These are phyloP conservation scores for Scyliorhinus canicula DNA, from an alignment of 2,797 vertebrate species.

Conservation along the genomic window DNA sequence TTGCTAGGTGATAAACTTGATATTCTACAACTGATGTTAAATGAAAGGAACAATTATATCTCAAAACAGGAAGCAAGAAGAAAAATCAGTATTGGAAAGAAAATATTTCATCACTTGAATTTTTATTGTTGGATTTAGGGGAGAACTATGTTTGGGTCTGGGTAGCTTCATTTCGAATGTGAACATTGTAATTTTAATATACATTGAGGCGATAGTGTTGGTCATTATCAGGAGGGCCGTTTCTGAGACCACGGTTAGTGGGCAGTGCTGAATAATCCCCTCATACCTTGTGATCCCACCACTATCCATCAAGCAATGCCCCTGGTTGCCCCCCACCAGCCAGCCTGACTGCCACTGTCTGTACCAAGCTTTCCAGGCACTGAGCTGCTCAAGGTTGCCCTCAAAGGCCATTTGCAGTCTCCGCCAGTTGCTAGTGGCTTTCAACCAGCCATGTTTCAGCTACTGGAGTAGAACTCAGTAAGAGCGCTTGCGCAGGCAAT, in stretches of 20 bases:
- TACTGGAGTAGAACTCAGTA: background rate
- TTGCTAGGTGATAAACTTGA: background rate
- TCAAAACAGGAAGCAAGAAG: background rate
- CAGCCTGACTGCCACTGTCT: too few species aligned
- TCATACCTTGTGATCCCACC: too few species aligned
- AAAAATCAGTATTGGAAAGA: background rate
- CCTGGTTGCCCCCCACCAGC: too few species aligned
- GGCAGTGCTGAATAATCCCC: background rate
- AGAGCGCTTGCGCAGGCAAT: background rate
- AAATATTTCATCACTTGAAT: background rate
- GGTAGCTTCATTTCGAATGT: background rate
- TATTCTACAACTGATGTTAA: background rate
- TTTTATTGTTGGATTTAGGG: background rate
- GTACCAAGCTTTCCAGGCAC: background rate
- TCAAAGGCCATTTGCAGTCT: background rate
- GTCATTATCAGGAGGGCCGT: background rate
- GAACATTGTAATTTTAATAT: background rate
- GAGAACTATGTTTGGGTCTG: background rate
- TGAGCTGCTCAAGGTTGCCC: background rate
- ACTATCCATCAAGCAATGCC: too few species aligned
- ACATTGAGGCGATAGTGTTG: background rate
- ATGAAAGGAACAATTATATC: background rate
- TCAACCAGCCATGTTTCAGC: background rate
- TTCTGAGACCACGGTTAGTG: background rate
- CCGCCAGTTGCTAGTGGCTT: too few species aligned